Evolutionary conservation across 2,888 invertebrate species (phyloP), one percentile per base, ranked within the genome.

Genomic region (Latheticus oryzae): DNA sequence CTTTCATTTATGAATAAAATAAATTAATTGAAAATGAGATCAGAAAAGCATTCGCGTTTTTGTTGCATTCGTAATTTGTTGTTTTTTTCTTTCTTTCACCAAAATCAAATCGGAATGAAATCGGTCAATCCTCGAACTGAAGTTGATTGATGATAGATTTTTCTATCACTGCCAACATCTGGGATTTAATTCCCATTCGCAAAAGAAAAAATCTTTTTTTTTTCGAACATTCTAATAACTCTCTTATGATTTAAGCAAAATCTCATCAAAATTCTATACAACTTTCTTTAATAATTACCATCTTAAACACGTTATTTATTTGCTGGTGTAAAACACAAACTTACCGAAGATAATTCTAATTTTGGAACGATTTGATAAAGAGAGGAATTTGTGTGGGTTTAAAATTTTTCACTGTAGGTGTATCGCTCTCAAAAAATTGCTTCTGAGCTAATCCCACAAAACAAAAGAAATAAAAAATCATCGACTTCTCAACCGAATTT

Each of bases 351-450:
- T n/a, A n/a, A n/a, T n/a, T n/a, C 21, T 19, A 5, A 19, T 5
- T 19, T 19, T 19, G 21, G 3, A 5, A 19, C 21, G 21, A 19
- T 19, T 5, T 3, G 21, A 35, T 16, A 15, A 5, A 8, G n/a
- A 17, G 5, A 11, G 7, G 30, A 30, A 30, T 8, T 5, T 11
- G 35, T 35, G 35, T 7, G 13, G 35, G 35, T 35, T 35, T n/a
- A 8, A 35, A 17, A 17, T 16, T 17, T 11, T 30, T 30, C 3
- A 19, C 12, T 9, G 38, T 38, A 9, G 42, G 42, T 42, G 42
- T 28, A 42, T 45, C 45, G 45, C 19, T 38, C 9, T 8, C 30
- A 7, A 38, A 40, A 40, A 8, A 12, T 23, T 37, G 2, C 2
- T 37, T 37, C 37, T 23, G 24, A 38, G 38, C 38, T 11, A 38